Conservation (phyloP, 1,140 invertebrate species). For the Phocides pigmalion region DNA sequence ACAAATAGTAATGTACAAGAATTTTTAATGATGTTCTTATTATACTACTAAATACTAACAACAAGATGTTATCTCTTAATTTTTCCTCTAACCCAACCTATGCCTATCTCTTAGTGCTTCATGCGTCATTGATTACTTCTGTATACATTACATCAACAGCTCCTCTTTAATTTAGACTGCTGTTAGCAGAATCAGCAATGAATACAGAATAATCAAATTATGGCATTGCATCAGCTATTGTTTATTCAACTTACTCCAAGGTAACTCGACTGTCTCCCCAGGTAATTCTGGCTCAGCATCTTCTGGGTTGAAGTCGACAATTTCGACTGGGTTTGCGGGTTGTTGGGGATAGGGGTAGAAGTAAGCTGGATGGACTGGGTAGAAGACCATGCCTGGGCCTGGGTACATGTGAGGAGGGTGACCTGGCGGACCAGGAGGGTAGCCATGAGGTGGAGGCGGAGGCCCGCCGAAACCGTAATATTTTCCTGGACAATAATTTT, state of each 20-base stretch:
- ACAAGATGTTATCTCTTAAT: slow-evolving; percentile 32
- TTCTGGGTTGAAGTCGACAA: slow-evolving; percentile 51
- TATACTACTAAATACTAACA: too few relatives aligned
- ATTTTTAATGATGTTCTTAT: too few relatives aligned
- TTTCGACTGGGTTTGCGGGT: slow-evolving; percentile 37
- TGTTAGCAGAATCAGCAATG: not conserved
- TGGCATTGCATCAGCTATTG: slow-evolving; percentile 5
- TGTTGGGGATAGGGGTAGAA: slow-evolving; percentile 59
- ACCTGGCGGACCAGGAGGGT: slow-evolving; percentile 52
- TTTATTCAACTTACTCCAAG: slow-evolving; percentile 70
- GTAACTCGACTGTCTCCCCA: slow-evolving; percentile 75
- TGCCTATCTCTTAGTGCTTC: slow-evolving; percentile 12
- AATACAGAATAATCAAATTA: slow-evolving; percentile 2
- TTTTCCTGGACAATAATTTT: slow-evolving; percentile 58
- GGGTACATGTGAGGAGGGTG: slow-evolving; percentile 53
- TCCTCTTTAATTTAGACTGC: not conserved
- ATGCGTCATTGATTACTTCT: not conserved
- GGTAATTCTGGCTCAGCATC: slow-evolving; percentile 64
- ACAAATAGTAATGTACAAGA: not conserved
- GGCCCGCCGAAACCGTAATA: slow-evolving; percentile 66
- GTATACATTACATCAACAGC: slow-evolving; percentile 11
- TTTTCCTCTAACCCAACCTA: slow-evolving; percentile 3
- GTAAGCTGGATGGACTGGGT: slow-evolving; percentile 69
- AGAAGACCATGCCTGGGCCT: slow-evolving; percentile 59
- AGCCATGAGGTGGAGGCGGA: slow-evolving; percentile 55